A percentile compares a stretch with the other conserved stretches of the same genome.
Conservation (phyloP, 37 sponge, comb jelly and placozoan genomes). For the Dysidea cf. avara region DNA sequence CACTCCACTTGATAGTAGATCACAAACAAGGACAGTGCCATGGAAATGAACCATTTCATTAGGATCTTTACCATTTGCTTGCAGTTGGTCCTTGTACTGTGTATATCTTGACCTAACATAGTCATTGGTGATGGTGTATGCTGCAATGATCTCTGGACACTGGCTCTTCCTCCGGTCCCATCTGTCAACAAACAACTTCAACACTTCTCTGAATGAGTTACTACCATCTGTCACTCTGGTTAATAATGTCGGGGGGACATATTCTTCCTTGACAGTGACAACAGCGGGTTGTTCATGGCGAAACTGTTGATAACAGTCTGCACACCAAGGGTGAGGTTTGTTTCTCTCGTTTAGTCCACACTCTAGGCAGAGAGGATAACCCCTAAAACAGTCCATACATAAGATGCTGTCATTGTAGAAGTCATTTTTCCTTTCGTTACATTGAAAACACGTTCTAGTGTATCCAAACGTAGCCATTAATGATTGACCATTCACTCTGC, state of each 20-base stretch:
- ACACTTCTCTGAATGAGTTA: constrained; percentile 30
- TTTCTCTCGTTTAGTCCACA: constrained; percentile 53
- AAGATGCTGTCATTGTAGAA: constrained; percentile 17
- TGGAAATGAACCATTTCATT: background rate
- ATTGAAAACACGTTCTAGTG: too few species aligned
- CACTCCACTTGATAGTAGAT: background rate
- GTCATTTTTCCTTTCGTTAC: too few species aligned
- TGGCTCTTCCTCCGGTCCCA: constrained; percentile 32
- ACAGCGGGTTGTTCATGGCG: background rate
- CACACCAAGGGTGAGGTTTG: constrained; percentile 46
- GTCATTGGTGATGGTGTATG: constrained; percentile 40
- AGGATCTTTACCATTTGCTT: background rate
- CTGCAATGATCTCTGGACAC: constrained; percentile 39
- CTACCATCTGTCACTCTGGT: too few species aligned
- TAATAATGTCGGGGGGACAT: too few species aligned
- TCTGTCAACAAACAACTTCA: constrained; percentile 19
- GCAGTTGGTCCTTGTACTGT: constrained; percentile 5
- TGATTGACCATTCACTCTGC: too few species aligned
- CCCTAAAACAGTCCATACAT: constrained; percentile 45
- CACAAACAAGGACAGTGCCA: background rate
- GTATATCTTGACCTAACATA: constrained; percentile 6
- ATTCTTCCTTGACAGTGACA: too few species aligned
- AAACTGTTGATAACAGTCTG: constrained; percentile 24
- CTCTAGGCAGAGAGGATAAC: constrained; percentile 40
- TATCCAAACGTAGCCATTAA: too few species aligned